phyloP scores from a whole-genome alignment of 2,888 invertebrate species.

The Meliscaeva auricollis region DNA sequence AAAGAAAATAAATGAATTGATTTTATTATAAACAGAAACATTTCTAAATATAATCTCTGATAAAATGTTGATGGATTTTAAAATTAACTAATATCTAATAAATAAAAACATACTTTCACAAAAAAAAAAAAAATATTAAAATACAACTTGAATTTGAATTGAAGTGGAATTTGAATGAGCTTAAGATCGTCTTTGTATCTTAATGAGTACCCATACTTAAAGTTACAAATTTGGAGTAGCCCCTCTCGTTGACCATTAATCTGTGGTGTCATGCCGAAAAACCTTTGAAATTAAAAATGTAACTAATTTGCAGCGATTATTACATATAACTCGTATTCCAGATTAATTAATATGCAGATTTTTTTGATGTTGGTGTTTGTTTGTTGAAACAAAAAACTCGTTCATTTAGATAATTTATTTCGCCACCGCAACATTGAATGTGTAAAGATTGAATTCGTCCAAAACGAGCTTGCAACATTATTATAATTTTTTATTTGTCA shows the following conservation, averaged over 20 bases:
- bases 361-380: not conserved
- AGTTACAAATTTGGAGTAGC: not conserved
- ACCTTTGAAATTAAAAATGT: not conserved
- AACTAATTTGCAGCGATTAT: not conserved
- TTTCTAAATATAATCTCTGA: too few species aligned
- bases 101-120: slow-evolving; percentile 3
- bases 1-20: too few species aligned
- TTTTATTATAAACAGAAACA: too few species aligned
- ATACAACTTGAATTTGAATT: not conserved
- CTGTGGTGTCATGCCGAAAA: not conserved
- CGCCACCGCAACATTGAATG: not conserved
- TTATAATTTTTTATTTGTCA: not conserved
- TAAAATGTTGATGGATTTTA: not conserved
- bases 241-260: not conserved
- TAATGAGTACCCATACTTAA: not conserved
- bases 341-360: slow-evolving; percentile 22
- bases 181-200: not conserved
- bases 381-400: not conserved
- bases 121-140: not conserved
- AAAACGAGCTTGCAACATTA: slow-evolving; percentile 27
- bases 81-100: not conserved
- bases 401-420: slow-evolving; percentile 15
- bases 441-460: not conserved
- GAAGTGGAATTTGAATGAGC: not conserved
- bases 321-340: not conserved